Percentiles rank a stretch among this genome's conserved stretches.
Conservation (phyloP, 2,797 vertebrate genomes). For the Sphenopsis melanotis region DNA sequence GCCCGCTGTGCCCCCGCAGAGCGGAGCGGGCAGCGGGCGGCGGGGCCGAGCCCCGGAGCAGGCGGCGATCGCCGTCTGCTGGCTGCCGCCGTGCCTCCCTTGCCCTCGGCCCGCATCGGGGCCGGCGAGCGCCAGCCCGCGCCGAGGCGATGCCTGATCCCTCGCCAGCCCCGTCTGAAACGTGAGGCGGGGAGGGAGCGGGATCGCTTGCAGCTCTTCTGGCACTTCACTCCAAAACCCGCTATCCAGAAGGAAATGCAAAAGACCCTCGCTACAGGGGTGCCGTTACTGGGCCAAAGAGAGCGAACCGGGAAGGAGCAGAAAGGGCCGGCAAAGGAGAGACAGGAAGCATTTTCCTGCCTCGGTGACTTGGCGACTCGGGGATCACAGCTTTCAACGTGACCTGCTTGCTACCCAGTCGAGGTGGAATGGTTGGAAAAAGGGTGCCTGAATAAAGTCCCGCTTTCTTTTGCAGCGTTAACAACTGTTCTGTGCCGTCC, state of each 20-base stretch:
- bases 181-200: neutral
- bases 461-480: neutral
- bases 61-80: constrained; percentile 89
- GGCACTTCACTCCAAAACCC: neutral
- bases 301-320: neutral
- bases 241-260: neutral
- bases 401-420: neutral
- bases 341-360: neutral
- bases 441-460: neutral
- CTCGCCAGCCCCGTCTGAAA: neutral
- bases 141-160: neutral
- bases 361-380: neutral
- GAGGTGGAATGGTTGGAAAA: neutral
- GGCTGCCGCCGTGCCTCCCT: constrained; percentile 54
- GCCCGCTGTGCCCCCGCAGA: neutral
- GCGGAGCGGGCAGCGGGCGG: neutral
- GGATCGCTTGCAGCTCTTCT: neutral
- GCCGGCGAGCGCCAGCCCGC: neutral
- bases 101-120: neutral
- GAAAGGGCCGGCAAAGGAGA: neutral
- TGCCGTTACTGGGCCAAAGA: neutral
- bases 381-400: neutral
- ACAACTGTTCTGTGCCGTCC: neutral
- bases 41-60: neutral
- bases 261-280: neutral